Percentiles rank a stretch among this genome's conserved stretches.
Conservation (phyloP, 1,140 invertebrate genomes). For the Halesus radiatus region DNA sequence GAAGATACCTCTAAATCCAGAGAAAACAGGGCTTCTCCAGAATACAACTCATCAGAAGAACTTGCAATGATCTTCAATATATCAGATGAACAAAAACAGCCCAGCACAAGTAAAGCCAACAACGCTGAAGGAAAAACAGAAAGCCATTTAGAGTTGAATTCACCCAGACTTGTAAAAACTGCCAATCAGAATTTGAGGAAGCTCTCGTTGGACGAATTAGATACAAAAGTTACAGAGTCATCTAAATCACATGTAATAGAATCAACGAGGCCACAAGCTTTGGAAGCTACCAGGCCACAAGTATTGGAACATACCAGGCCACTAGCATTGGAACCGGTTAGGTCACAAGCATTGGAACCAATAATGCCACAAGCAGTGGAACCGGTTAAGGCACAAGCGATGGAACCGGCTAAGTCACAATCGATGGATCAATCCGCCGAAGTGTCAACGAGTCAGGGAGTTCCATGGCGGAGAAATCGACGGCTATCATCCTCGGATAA, state of each 20-base stretch:
- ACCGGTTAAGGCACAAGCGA: too few species aligned
- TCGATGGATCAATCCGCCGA: conserved; percentile 59
- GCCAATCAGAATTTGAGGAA: conserved; percentile 66
- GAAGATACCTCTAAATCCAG: conserved; percentile 43
- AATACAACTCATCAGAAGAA: conserved; percentile 75
- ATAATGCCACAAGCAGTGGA: too few species aligned
- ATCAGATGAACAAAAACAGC: conserved; percentile 59
- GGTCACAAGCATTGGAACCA: too few species aligned
- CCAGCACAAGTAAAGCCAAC: conserved; percentile 56
- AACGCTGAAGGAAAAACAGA: conserved; percentile 58
- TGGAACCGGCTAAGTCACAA: conserved; percentile 44
- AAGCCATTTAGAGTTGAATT: conserved; percentile 62
- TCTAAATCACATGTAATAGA: conserved; percentile 61
- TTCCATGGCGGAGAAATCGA: conserved; percentile 52
- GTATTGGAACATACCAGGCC: too few species aligned
- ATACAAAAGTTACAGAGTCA: conserved; percentile 62
- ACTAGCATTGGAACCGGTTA: too few species aligned
- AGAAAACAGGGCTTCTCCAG: conserved; percentile 68
- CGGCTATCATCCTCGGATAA: conserved; percentile 41
- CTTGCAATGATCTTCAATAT: conserved; percentile 73
- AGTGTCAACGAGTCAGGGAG: conserved; percentile 61
- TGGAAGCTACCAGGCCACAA: too few species aligned
- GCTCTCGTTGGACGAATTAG: conserved; percentile 63
- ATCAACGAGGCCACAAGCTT: too few species aligned
- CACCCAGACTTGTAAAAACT: conserved; percentile 67